Base-by-base conservation (phyloP, 2,113 vertebrate species). In the Todiramphus saurophagus region DNA sequence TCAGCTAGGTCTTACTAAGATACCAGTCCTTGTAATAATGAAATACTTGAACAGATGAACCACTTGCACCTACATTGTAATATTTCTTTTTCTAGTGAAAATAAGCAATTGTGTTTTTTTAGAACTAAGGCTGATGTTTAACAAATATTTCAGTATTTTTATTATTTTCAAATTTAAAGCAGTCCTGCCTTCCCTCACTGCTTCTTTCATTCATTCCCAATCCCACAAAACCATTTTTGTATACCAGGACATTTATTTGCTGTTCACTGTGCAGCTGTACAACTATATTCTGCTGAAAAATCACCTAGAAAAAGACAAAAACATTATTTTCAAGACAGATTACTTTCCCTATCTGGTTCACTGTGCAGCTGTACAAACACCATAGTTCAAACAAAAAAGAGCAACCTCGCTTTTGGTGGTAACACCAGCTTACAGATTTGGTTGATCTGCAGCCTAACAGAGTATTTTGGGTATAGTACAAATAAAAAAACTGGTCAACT, bases 351-450 rank as follows among this genome's bases (percentile, higher is more conserved):
- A 95, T 95, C 96, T 91, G 73, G n/a, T 51, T 92, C 43, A 41
- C 53, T 19, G 43, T 72, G 83, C 96, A 97, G 94, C 95, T 97
- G 95, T 77, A 96, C 91, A 96, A 96, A 94, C 77, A 97, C 41
- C 35, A 41, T n/a, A 59, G 60, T 18, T 17, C 59, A 58, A 53
- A 90, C 19, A 48, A 58, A 73, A 82, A 50, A 59, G 10, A 81
- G 27, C 60, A 81, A 51, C 48, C 12, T 56, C 82, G 81, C 60
- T 84, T 75, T 24, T 72, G 43, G 39, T 75, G 70, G 78, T 35
- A 85, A 43, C 55, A 51, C 27, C 67, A 73, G 24, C 53, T 68
- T 41, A 63, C 17, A 35, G 60, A 55, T 68, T 27, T 48, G 62
- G 81, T 5, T 82, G 39, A 79, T 50, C 20, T 81, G 31, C 23